Evolutionary conservation across 1,140 invertebrate species (phyloP).

Genomic region (Bombus terrestris): DNA sequence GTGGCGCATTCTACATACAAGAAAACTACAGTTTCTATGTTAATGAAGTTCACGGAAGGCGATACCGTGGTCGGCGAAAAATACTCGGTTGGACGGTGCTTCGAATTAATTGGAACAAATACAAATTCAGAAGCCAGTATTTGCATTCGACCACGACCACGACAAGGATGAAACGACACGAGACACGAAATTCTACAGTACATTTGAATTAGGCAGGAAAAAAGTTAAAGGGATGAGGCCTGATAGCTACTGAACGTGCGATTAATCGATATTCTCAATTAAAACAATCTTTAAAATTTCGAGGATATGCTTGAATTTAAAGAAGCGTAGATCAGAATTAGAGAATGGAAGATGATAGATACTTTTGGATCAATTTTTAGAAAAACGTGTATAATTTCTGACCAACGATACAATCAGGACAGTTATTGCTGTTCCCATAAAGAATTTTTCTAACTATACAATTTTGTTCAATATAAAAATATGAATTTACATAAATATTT

Average conservation of each 20-base stretch:
- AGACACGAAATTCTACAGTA: not conserved
- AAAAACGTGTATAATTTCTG: too few species aligned
- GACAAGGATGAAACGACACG: not conserved
- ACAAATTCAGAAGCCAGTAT: conserved; percentile 28
- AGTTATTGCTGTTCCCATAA: too few species aligned
- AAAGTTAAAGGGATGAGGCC: not conserved
- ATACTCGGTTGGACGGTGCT: not conserved
- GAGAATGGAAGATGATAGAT: not conserved
- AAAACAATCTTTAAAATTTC: not conserved
- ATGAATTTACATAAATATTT: too few species aligned
- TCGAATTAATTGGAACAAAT: conserved; percentile 20
- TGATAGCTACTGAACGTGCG: too few species aligned
- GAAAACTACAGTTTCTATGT: conserved; percentile 8
- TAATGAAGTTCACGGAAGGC: conserved; percentile 10
- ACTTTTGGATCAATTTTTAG: too few species aligned
- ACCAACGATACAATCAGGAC: too few species aligned
- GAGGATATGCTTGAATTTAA: not conserved
- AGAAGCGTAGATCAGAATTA: too few species aligned
- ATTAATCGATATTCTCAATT: not conserved
- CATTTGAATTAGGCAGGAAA: not conserved
- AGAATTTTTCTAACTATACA: too few species aligned
- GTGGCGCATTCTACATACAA: not conserved
- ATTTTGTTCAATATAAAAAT: too few species aligned
- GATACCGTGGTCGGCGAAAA: not conserved
- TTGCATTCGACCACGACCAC: not conserved